Evolutionary conservation across 2,113 vertebrate genomes (phyloP), one percentile per base, ranked within the genome.

Genomic region (Rostratula benghalensis): DNA sequence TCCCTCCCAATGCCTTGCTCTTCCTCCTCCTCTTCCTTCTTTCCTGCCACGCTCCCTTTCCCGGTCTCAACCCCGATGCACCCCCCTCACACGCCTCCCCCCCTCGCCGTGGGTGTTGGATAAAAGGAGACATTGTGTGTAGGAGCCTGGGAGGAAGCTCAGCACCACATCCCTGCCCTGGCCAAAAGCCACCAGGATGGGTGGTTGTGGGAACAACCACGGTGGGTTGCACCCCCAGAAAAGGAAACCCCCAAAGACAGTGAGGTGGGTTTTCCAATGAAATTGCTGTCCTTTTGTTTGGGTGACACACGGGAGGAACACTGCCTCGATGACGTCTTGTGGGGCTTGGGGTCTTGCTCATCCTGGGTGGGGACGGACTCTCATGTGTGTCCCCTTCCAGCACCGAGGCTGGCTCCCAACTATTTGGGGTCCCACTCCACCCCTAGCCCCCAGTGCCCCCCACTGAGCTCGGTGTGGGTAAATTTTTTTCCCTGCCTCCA

Each of bases 401-500:
- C 37, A 71, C 41, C 1, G 2, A 0, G 0, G 24, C 11, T 79
- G 0, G 24, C 11, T 79, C 37, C 8, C 37, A 79, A 6, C 9
- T 11, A 10, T 71, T 10, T 54, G 75, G 31, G 41, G 3, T 2
- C 12, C 43, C 3, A 10, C 35, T 23, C 13, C 28, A 54, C 53
- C 9, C 41, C 30, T 14, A 33, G 4, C 12, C 13, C 37, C 22
- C 21, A 37, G 33, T 30, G 57, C 56, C 45, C 73, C 48, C 48
- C 18, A 19, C 60, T 0, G 9, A n/a, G 68, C n/a, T 16, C 0
- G 0, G 17, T 0, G 0, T n/a, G 30, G 31, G 59, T n/a, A 35
- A 78, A 74, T 74, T 13, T 39, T 45, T 45, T 81, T 14, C n/a
- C 45, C 63, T 1, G 9, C 43, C 20, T 37, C 28, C 5, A 1